phyloP scores from a whole-genome alignment of 2,113 vertebrate species.

The Rhegmatorhina hoffmannsi region DNA sequence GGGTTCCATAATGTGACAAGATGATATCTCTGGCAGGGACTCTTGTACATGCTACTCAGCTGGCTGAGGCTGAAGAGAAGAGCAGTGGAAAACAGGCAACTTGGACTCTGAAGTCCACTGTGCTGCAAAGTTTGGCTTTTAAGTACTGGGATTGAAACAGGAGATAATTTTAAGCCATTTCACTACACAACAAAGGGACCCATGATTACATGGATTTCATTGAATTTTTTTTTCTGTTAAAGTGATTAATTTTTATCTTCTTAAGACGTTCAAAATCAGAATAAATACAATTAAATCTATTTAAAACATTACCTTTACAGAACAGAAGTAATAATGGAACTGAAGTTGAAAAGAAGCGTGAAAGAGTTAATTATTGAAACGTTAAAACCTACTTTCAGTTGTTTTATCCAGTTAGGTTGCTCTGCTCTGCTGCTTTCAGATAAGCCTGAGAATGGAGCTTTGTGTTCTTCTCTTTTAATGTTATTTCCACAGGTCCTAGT shows the following conservation, averaged over 20 bases:
- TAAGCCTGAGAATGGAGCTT: slow-evolving; percentile 2
- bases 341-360: not conserved
- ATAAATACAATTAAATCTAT: not conserved
- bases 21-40: not conserved
- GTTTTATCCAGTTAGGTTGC: not conserved
- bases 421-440: not conserved
- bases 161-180: not conserved
- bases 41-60: not conserved
- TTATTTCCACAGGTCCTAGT: slow-evolving; percentile 79
- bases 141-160: not conserved
- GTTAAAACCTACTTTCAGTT: not conserved
- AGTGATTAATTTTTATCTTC: not conserved
- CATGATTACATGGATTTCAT: not conserved
- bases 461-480: not conserved
- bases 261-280: not conserved
- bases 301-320: not conserved
- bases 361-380: not conserved
- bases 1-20: not conserved
- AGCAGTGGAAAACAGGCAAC: not conserved
- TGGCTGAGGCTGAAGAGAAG: not conserved
- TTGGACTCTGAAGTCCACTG: not conserved
- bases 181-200: not conserved
- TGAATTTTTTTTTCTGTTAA: not conserved
- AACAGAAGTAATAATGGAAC: not conserved
- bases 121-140: not conserved